phyloP scores from a whole-genome alignment of 2,888 invertebrate genomes.

The Caenorhabditis imperialis region DNA sequence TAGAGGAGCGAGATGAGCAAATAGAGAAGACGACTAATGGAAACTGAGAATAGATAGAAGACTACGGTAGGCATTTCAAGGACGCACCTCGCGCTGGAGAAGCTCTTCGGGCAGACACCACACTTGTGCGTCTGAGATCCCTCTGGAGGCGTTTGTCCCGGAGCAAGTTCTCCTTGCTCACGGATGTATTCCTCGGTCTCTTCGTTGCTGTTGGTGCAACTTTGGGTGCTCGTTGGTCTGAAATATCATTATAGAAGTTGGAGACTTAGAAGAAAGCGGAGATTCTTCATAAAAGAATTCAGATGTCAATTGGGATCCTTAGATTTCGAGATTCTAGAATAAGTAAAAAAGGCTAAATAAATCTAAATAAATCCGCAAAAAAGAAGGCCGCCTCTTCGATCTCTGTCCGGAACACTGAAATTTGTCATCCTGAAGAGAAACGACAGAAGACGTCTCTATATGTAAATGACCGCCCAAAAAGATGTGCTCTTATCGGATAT shows the following conservation, averaged over 20 bases:
- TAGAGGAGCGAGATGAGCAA: conserved; percentile 29
- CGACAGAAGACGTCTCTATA: conserved; percentile 20
- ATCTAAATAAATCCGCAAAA: not conserved
- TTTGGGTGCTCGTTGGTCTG: conserved; percentile 22
- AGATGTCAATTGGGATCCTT: no score
- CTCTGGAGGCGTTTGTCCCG: conserved; percentile 58
- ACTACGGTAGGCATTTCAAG: conserved; percentile 20
- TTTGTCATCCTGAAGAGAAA: conserved; percentile 35
- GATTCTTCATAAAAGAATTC: no score
- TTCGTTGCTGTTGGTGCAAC: conserved; percentile 24
- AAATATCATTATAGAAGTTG: no score
- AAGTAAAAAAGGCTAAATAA: conserved; percentile 5
- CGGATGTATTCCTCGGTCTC: conserved; percentile 43
- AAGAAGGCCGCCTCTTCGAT: no score
- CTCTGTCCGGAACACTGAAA: conserved; percentile 8
- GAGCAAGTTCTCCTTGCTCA: conserved; percentile 56
- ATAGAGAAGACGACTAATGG: conserved; percentile 35
- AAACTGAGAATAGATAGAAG: not conserved
- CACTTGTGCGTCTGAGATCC: conserved; percentile 97
- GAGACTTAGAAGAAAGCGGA: not conserved
- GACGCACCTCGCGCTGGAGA: conserved; percentile 86
- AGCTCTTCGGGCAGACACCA: conserved; percentile 97
- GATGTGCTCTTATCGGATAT: conserved; percentile 53
- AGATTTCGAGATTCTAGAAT: not conserved
- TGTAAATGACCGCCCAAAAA: conserved; percentile 24